A percentile compares a stretch with the other conserved stretches of the same genome.
These are phyloP conservation scores for Ptychochromis oligacanthus DNA, from an alignment of 2,113 vertebrate genomes.

Conservation along the genomic window DNA sequence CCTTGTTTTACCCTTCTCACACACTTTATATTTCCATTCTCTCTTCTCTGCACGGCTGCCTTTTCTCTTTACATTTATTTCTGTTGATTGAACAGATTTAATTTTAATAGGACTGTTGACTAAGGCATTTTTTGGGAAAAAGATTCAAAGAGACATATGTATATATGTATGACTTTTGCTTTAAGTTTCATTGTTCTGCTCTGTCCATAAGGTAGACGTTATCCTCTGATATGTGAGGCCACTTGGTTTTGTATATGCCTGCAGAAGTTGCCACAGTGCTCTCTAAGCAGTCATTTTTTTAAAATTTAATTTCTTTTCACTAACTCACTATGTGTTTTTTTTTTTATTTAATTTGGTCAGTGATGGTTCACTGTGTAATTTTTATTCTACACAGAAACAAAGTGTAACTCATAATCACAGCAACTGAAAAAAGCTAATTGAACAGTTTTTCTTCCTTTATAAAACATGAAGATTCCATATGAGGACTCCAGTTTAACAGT, in stretches of 20 bases:
- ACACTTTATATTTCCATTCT: conserved; percentile 43
- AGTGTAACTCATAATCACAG: too few relatives aligned
- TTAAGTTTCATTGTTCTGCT: conserved; percentile 22
- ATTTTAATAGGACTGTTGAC: conserved; percentile 37
- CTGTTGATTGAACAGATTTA: conserved; percentile 52
- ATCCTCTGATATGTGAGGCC: background rate
- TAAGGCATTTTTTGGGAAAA: conserved; percentile 50
- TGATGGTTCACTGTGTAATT: background rate
- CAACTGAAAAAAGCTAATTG: background rate
- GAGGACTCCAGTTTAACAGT: background rate
- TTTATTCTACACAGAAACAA: background rate
- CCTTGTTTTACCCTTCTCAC: conserved; percentile 36
- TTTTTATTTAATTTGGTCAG: background rate
- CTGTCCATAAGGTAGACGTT: conserved; percentile 11
- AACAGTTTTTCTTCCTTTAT: background rate
- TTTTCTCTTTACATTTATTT: conserved; percentile 33
- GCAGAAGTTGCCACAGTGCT: background rate
- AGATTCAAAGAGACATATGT: conserved; percentile 50
- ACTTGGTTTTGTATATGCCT: background rate
- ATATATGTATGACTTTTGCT: conserved; percentile 12
- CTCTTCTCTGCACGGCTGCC: conserved; percentile 7
- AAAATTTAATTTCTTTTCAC: background rate
- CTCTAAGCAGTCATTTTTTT: background rate
- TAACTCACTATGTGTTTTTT: background rate
- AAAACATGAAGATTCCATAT: background rate